These are phyloP conservation scores for Thalpophila matura DNA, from an alignment of 2,888 invertebrate species.

Conservation along the genomic window DNA sequence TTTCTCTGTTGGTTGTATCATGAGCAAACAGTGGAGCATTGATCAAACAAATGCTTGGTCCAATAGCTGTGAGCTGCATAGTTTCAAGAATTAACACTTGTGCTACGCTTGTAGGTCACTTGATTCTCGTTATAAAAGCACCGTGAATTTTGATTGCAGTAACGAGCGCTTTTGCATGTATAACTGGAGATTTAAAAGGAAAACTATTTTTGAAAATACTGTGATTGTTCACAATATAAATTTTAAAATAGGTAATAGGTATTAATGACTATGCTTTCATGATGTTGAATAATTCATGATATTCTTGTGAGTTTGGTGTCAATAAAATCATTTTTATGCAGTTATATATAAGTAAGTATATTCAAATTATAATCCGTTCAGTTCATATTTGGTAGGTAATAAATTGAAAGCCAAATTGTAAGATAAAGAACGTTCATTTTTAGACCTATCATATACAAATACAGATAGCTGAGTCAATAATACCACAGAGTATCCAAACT, in stretches of 20 bases:
- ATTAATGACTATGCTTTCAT: slow-evolving; percentile 28
- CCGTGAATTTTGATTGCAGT: slow-evolving; percentile 42
- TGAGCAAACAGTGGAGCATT: slow-evolving; percentile 47
- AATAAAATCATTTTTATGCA: neutral
- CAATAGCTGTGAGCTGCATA: slow-evolving; percentile 68
- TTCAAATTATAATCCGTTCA: neutral
- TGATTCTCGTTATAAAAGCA: slow-evolving; percentile 44
- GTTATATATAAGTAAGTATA: neutral
- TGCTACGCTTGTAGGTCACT: slow-evolving; percentile 35
- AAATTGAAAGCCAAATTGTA: neutral
- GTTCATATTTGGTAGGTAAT: neutral
- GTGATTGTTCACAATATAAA: slow-evolving; percentile 16
- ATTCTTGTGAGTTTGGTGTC: neutral
- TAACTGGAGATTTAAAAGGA: slow-evolving; percentile 21
- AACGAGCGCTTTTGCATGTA: slow-evolving; percentile 45
- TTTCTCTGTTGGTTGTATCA: slow-evolving; percentile 19
- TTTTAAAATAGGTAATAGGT: slow-evolving; percentile 13
- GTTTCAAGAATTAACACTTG: slow-evolving; percentile 72
- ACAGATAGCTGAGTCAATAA: neutral
- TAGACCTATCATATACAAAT: too few relatives aligned
- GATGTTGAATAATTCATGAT: slow-evolving; percentile 7
- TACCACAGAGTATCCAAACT: slow-evolving; percentile 12
- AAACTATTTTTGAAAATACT: slow-evolving; percentile 27
- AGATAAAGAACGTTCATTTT: neutral
- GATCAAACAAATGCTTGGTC: slow-evolving; percentile 59